Conservation (phyloP, 2,797 vertebrate genomes). For the Darevskia nairensis region DNA sequence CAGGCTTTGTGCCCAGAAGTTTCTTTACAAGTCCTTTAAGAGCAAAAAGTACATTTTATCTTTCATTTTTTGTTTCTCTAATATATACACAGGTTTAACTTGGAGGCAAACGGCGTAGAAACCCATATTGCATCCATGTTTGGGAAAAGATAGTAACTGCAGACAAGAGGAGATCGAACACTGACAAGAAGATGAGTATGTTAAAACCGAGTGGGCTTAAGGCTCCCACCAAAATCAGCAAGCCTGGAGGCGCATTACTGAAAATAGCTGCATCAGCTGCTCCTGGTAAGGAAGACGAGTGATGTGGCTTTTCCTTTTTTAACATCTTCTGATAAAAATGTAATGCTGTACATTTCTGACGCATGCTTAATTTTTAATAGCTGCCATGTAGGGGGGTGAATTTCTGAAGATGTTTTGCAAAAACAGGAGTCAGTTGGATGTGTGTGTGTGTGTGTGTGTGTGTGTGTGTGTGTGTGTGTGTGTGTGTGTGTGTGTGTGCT, state of each 20-base stretch:
- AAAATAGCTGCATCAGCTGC: slow-evolving; percentile 82
- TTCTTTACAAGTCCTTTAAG: neutral
- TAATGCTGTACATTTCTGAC: neutral
- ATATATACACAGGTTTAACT: slow-evolving; percentile 47
- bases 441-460: neutral
- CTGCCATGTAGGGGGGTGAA: neutral
- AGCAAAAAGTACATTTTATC: slow-evolving; percentile 35
- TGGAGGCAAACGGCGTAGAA: slow-evolving; percentile 48
- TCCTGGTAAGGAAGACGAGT: slow-evolving; percentile 66
- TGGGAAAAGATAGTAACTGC: slow-evolving; percentile 78
- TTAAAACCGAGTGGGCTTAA: slow-evolving; percentile 93
- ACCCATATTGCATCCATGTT: slow-evolving; percentile 82
- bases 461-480: neutral
- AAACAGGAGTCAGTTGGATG: neutral
- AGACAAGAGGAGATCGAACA: slow-evolving; percentile 65
- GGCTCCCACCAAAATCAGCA: slow-evolving; percentile 91
- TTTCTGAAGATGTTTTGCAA: neutral
- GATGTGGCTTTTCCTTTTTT: neutral
- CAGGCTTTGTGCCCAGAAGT: neutral
- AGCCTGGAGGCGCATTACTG: slow-evolving; percentile 79
- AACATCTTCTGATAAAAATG: neutral
- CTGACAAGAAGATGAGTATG: slow-evolving; percentile 83
- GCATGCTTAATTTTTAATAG: neutral
- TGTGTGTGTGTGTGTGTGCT: neutral
- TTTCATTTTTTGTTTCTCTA: slow-evolving; percentile 9